These are phyloP conservation scores for Bombus polaris DNA, from an alignment of 1,140 invertebrate genomes.

Conservation along the genomic window DNA sequence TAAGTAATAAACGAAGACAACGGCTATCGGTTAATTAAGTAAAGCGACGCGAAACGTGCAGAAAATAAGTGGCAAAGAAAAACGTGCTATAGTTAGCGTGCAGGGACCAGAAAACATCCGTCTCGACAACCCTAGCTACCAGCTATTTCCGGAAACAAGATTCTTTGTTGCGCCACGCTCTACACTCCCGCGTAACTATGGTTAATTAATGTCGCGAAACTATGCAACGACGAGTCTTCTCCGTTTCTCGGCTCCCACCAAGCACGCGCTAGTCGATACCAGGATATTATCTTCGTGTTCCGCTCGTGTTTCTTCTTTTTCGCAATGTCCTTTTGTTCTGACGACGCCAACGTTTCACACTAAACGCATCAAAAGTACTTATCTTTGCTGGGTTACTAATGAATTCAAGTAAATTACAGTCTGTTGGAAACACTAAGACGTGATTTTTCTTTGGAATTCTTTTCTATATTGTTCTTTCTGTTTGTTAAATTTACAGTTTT, in stretches of 20 bases:
- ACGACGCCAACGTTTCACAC: background rate
- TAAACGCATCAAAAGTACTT: background rate
- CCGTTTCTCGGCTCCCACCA: background rate
- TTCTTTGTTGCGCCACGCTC: constrained; percentile 42
- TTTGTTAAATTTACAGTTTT: background rate
- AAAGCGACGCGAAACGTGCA: background rate
- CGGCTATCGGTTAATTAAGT: constrained; percentile 27
- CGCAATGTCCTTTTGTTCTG: background rate
- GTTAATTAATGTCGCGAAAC: constrained; percentile 69
- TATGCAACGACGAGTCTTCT: constrained; percentile 51
- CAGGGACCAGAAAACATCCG: constrained; percentile 14
- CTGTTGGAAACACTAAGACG: background rate
- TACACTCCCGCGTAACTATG: constrained; percentile 43
- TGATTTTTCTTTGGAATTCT: background rate
- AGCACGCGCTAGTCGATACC: constrained; percentile 15
- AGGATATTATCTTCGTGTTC: background rate
- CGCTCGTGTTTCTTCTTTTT: background rate
- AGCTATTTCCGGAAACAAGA: constrained; percentile 57
- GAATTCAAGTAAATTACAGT: background rate
- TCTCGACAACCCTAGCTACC: background rate
- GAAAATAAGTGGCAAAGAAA: background rate
- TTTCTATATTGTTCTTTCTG: no score
- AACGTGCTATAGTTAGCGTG: no score
- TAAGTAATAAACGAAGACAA: background rate
- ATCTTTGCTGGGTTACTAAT: background rate